Conservation (phyloP, 2,113 vertebrate species). For the Limanda limanda region DNA sequence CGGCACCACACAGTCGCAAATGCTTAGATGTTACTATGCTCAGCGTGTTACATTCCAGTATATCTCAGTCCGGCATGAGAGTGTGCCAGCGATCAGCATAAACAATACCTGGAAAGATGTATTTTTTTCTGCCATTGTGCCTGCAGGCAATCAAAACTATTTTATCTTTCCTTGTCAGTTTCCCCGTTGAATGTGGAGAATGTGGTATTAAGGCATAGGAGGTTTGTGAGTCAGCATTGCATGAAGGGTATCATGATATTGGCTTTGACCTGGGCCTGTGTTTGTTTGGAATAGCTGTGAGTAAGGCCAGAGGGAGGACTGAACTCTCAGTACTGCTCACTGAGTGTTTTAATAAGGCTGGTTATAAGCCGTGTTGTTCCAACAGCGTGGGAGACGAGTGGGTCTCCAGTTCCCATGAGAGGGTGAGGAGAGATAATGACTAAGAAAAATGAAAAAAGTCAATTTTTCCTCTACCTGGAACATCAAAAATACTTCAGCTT, state of each 20-base stretch:
- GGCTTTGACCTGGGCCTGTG: conserved; percentile 62
- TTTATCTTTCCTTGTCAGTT: not conserved
- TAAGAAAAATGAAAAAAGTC: not conserved
- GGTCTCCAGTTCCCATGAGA: conserved; percentile 62
- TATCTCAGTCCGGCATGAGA: too few species aligned
- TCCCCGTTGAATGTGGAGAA: conserved; percentile 4
- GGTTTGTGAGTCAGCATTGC: conserved; percentile 27
- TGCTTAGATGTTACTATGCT: not conserved
- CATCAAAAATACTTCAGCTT: not conserved
- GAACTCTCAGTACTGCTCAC: conserved; percentile 24
- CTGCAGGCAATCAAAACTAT: not conserved
- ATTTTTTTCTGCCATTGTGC: too few species aligned
- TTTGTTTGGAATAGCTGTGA: conserved; percentile 55
- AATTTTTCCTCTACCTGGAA: not conserved
- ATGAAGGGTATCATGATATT: conserved; percentile 48
- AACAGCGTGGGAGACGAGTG: conserved; percentile 62
- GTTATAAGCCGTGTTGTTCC: conserved; percentile 38
- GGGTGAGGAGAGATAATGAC: conserved; percentile 19
- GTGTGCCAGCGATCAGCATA: too few species aligned
- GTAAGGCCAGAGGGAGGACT: conserved; percentile 47
- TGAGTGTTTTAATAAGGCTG: conserved; percentile 58
- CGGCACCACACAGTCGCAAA: too few species aligned
- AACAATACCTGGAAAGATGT: too few species aligned
- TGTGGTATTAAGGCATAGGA: conserved; percentile 6
- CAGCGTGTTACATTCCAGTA: too few species aligned